A percentile compares a stretch with the other conserved stretches of the same genome.
Conservation (phyloP, 1,140 invertebrate genomes). For the Adelges cooleyi region DNA sequence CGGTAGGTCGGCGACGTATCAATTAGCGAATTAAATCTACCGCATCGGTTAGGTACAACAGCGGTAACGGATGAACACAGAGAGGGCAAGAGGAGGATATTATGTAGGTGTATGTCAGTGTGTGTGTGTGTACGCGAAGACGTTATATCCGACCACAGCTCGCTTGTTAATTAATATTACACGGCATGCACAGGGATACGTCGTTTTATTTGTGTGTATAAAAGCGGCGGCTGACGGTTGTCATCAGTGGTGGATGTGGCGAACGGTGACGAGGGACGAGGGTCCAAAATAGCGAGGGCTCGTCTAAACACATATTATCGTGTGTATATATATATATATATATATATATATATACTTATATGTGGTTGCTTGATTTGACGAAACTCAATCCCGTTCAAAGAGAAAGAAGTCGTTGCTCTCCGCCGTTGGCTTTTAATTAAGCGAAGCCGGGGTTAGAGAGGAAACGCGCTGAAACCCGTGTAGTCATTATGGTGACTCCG, state of each 20-base stretch:
- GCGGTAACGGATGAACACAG: neutral
- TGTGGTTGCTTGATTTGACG: neutral
- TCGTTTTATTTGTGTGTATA: neutral
- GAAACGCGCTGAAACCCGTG: too few species aligned
- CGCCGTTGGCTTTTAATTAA: constrained; percentile 6
- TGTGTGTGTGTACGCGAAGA: neutral
- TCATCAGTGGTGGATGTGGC: constrained; percentile 9
- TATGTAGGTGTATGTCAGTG: too few species aligned
- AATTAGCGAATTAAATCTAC: constrained; percentile 24
- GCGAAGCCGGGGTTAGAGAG: neutral
- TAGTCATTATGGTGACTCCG: too few species aligned
- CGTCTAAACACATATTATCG: neutral
- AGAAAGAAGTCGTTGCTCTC: neutral
- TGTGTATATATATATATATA: neutral
- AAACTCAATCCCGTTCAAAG: constrained; percentile 19
- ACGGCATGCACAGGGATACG: neutral
- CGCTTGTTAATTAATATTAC: constrained; percentile 25
- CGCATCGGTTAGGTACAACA: neutral
- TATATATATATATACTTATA: neutral
- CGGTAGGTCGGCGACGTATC: constrained; percentile 7
- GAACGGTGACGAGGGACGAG: neutral
- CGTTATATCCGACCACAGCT: neutral
- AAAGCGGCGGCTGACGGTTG: constrained; percentile 13
- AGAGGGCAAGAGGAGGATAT: neutral
- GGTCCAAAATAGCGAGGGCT: constrained; percentile 20